A percentile compares a stretch with the other conserved stretches of the same genome.
Evolutionary conservation across 2,113 vertebrate genomes (phyloP).

Genomic region (Tetraodon nigroviridis): DNA sequence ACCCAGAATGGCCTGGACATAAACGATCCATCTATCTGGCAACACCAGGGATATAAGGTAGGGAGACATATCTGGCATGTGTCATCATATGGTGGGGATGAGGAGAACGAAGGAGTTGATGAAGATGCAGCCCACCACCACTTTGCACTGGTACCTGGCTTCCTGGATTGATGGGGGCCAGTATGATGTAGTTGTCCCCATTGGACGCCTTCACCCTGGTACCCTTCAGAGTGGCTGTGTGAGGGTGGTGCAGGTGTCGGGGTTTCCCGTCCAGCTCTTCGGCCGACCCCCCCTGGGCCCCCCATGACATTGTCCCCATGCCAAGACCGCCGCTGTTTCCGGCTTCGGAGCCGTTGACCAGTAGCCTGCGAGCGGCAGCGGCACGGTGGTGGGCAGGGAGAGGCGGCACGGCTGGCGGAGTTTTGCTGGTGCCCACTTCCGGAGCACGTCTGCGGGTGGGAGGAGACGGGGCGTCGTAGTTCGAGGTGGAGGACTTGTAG

Average conservation of each 20-base stretch:
- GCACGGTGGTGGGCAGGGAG: slow-evolving; percentile 79
- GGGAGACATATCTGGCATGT: slow-evolving; percentile 72
- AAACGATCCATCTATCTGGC: slow-evolving; percentile 62
- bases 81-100: slow-evolving; percentile 68
- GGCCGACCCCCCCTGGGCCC: slow-evolving; percentile 75
- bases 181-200: slow-evolving; percentile 91
- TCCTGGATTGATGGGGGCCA: slow-evolving; percentile 85
- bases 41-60: slow-evolving; percentile 65
- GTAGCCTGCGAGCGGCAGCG: slow-evolving; percentile 78
- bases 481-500: slow-evolving; percentile 77
- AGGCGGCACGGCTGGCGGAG: slow-evolving; percentile 59
- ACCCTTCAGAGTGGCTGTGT: slow-evolving; percentile 72
- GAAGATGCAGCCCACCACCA: slow-evolving; percentile 67
- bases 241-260: slow-evolving; percentile 57
- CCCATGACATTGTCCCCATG: slow-evolving; percentile 57
- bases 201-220: slow-evolving; percentile 78
- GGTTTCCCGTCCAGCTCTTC: slow-evolving; percentile 75
- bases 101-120: slow-evolving; percentile 67
- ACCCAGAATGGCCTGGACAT: slow-evolving; percentile 30
- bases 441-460: slow-evolving; percentile 72
- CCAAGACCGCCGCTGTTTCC: slow-evolving; percentile 36
- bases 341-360: slow-evolving; percentile 72
- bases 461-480: slow-evolving; percentile 80
- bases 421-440: slow-evolving; percentile 71
- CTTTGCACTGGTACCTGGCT: slow-evolving; percentile 82